These are phyloP conservation scores for Druon quercuslanigerum DNA, from an alignment of 1,140 invertebrate species.

Conservation along the genomic window DNA sequence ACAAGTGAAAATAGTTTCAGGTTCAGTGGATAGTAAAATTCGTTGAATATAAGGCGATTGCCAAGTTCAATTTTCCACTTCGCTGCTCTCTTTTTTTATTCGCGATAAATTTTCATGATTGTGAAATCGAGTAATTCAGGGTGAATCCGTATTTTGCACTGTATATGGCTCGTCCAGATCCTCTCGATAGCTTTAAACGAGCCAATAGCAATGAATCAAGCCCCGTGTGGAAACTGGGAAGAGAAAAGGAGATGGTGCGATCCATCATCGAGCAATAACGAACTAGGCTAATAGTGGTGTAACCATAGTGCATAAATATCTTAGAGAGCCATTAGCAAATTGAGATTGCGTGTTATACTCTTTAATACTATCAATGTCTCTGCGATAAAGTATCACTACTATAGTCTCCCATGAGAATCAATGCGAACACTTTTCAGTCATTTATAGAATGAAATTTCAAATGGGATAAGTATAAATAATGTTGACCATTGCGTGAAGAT, in stretches of 20 bases:
- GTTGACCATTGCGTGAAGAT: neutral
- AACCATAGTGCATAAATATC: neutral
- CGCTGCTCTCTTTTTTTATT: constrained; percentile 10
- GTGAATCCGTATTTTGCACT: constrained; percentile 1
- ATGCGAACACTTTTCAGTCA: neutral
- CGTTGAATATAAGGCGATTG: neutral
- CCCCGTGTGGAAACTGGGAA: constrained; percentile 3
- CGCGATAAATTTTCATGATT: constrained; percentile 16
- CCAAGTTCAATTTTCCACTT: constrained; percentile 8
- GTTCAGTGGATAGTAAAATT: neutral
- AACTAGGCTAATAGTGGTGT: constrained; percentile 3
- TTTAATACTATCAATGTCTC: neutral
- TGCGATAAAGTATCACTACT: neutral
- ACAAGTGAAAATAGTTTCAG: neutral
- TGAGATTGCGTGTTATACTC: neutral
- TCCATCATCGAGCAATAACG: constrained; percentile 11
- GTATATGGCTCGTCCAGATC: constrained; percentile 1
- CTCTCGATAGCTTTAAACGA: constrained; percentile 9
- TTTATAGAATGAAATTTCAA: neutral
- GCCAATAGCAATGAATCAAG: constrained; percentile 4
- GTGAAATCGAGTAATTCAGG: constrained; percentile 12
- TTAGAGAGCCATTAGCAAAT: constrained; percentile 1
- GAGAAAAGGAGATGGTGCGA: constrained; percentile 4
- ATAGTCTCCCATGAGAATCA: neutral
- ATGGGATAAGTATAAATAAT: neutral